Base-by-base conservation (phyloP, 2,113 vertebrate species). In the Helogale parvula region DNA sequence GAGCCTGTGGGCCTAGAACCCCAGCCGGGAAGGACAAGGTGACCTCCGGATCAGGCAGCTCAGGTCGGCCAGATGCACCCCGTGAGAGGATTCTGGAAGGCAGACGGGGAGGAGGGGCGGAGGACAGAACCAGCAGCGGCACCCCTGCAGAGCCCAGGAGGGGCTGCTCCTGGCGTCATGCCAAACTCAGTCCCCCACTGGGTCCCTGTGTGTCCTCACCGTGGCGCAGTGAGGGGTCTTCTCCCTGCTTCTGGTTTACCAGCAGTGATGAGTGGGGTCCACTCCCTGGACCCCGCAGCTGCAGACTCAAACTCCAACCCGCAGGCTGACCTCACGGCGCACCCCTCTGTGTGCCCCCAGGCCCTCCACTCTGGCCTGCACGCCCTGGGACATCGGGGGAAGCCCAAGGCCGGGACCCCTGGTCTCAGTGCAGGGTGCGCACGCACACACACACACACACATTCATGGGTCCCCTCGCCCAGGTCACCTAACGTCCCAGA, bases 141-240 rank as follows among this genome's bases (percentile, higher is more conserved):
- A 0, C 15, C 29, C n/a, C 17, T 27, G 9, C 13, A 4, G 50
- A 38, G 35, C 57, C 86, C 27, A 3, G 2, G 13, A 27, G 41
- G 13, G 33, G 8, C 50, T 2, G 6, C 8, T 45, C 27, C 23
- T 13, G 31, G 82, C 66, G 1, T 3, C 5, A 7, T 4, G 21
- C 72, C 33, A 2, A 35, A 29, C 6, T 80, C 63, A 1, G 29
- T 11, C 21, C n/a, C 77, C 12, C 1, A 10, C 9, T 3, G 27
- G 69, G 63, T 17, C 41, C 21, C 52, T 1, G 0, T 4, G 10
- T 3, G 2, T n/a, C 63, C 17, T 54, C 12, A 0, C 54, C 87
- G 45, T 0, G 0, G 79, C 31, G 35, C 45, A 10, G 7, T 0
- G 16, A 33, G 5, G 11, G 5, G 11, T 6, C 13, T 23, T 45